Percentiles rank a stretch among this genome's conserved stretches.
phyloP scores from a whole-genome alignment of 35 echinoderm and acorn worm genomes.

The Anneissia japonica region DNA sequence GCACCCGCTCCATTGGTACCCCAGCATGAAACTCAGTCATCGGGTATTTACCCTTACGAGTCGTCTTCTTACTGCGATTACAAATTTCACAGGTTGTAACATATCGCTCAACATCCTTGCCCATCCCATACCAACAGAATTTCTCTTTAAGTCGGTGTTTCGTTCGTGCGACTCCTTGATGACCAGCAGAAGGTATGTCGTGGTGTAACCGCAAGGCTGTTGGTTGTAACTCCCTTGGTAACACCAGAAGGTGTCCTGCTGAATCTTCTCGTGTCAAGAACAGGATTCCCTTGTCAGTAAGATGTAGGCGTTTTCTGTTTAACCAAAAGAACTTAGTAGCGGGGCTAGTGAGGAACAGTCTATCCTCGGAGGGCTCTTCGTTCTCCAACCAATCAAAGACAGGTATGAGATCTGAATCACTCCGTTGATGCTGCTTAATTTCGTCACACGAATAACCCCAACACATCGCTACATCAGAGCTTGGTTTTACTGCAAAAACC shows the following conservation, averaged over 20 bases:
- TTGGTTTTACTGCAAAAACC: not conserved
- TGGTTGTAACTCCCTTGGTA: not conserved
- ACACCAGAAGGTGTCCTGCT: not conserved
- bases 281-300: not conserved
- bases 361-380: not conserved
- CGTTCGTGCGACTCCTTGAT: not conserved
- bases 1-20: constrained; percentile 13
- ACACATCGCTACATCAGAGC: not conserved
- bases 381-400: not conserved
- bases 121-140: constrained; percentile 26
- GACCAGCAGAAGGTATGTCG: not conserved
- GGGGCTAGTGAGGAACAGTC: not conserved
- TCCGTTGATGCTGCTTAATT: not conserved
- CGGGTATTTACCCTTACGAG: not conserved
- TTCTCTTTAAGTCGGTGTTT: constrained; percentile 6
- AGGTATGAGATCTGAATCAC: not conserved
- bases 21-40: constrained; percentile 2
- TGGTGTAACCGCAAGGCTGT: not conserved
- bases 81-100: not conserved
- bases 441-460: not conserved
- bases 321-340: constrained; percentile 17
- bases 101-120: not conserved
- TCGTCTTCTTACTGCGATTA: not conserved
- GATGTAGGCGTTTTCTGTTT: not conserved
- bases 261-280: not conserved